These are phyloP conservation scores for Lycocorax pyrrhopterus DNA, from an alignment of 2,113 vertebrate species.

Conservation along the genomic window DNA sequence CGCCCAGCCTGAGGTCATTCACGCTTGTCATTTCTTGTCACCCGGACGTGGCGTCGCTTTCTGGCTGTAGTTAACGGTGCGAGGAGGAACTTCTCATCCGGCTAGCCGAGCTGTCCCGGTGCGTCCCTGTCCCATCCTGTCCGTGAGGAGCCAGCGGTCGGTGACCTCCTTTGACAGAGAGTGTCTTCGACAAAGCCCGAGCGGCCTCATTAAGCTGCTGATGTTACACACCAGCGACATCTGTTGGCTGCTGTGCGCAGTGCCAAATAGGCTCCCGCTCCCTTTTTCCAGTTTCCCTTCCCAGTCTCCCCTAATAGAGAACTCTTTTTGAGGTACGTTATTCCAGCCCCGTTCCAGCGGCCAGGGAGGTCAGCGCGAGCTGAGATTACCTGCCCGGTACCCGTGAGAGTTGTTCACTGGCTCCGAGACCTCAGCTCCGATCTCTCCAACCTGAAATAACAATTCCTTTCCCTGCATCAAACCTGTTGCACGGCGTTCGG, in stretches of 20 bases:
- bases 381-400: background rate
- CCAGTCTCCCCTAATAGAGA: background rate
- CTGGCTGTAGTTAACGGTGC: background rate
- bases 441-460: background rate
- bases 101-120: background rate
- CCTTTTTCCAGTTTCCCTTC: background rate
- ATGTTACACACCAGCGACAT: background rate
- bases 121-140: background rate
- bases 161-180: background rate
- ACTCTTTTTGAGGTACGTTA: rapidly evolving
- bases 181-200: background rate
- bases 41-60: background rate
- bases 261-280: background rate
- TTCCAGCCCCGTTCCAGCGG: background rate
- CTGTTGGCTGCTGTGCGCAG: background rate
- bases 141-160: background rate
- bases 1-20: rapidly evolving
- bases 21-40: background rate
- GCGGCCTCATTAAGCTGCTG: background rate
- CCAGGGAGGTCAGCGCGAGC: rapidly evolving
- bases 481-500: rapidly evolving
- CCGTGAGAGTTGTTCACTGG: background rate
- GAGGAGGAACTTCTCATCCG: background rate
- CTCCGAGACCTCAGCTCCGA: background rate
- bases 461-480: background rate